phyloP scores from a whole-genome alignment of 2,888 invertebrate species.

The Lochmaea crataegi region DNA sequence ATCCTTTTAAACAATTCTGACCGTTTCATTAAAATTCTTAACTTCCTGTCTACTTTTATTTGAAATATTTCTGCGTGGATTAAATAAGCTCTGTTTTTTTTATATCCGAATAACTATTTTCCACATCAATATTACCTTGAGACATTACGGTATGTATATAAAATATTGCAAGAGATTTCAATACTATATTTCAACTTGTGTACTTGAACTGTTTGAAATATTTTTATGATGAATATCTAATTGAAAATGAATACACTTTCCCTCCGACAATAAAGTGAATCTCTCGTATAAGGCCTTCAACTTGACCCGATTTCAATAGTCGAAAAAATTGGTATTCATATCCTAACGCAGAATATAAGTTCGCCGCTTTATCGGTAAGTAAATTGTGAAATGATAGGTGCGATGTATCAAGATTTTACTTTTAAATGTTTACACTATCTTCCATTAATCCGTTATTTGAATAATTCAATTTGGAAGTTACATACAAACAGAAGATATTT shows the following conservation, averaged over 20 bases:
- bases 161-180: constrained; percentile 10
- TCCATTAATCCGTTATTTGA: background rate
- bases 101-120: too few species aligned
- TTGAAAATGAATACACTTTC: constrained; percentile 26
- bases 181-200: constrained; percentile 6
- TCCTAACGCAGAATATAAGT: background rate
- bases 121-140: too few species aligned
- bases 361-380: background rate
- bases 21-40: too few species aligned
- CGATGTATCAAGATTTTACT: background rate
- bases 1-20: too few species aligned
- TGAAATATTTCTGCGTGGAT: too few species aligned
- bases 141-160: background rate
- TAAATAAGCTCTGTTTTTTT: too few species aligned
- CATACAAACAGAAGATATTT: background rate
- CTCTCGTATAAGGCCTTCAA: constrained; percentile 38
- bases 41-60: too few species aligned
- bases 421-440: background rate
- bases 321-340: constrained; percentile 27
- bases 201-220: constrained; percentile 15
- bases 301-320: constrained; percentile 36
- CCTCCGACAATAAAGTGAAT: constrained; percentile 26
- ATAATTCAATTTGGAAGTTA: background rate
- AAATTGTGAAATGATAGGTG: constrained; percentile 14
- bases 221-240: constrained; percentile 12